Evolutionary conservation across 2,113 vertebrate genomes (phyloP).

Genomic region (Amphiprion percula): DNA sequence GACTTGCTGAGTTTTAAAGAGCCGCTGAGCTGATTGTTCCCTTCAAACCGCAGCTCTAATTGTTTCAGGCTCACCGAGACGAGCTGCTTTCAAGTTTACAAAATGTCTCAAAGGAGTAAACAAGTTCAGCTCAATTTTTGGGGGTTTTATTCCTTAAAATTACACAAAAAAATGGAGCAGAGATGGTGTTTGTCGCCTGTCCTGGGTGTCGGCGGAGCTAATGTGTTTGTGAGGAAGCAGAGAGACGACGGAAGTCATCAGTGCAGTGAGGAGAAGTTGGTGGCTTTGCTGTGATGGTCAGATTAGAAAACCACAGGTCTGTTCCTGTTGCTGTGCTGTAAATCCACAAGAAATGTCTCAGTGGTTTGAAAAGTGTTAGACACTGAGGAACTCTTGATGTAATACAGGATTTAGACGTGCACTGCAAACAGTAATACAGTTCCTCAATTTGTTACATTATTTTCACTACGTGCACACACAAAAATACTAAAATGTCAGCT

Average conservation of each 20-base stretch:
- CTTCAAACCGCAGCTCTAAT: slow-evolving; percentile 17
- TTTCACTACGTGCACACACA: too few relatives aligned
- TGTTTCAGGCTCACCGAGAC: slow-evolving; percentile 4
- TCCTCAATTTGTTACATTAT: too few relatives aligned
- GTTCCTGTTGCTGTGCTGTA: slow-evolving; percentile 24
- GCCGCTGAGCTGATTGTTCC: background rate
- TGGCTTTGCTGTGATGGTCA: slow-evolving; percentile 39
- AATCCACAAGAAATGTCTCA: background rate
- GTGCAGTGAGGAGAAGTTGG: slow-evolving; percentile 49
- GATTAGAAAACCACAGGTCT: slow-evolving; percentile 56
- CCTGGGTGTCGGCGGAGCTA: background rate
- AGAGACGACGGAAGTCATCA: slow-evolving; percentile 66
- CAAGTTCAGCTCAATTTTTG: background rate
- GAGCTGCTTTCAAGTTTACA: background rate
- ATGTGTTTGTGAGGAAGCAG: slow-evolving; percentile 59
- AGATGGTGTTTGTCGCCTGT: background rate
- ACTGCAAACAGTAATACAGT: too few relatives aligned
- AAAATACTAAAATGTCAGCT: too few relatives aligned
- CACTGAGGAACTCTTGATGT: background rate
- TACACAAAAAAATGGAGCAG: background rate
- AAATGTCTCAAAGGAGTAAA: background rate
- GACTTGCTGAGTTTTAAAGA: slow-evolving; percentile 22
- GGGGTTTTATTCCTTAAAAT: background rate
- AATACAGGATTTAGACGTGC: background rate
- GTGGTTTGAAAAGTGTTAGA: background rate